A percentile compares a stretch with the other conserved stretches of the same genome.
These are phyloP conservation scores for Chunga burmeisteri DNA, from an alignment of 2,113 vertebrate genomes.

Conservation along the genomic window DNA sequence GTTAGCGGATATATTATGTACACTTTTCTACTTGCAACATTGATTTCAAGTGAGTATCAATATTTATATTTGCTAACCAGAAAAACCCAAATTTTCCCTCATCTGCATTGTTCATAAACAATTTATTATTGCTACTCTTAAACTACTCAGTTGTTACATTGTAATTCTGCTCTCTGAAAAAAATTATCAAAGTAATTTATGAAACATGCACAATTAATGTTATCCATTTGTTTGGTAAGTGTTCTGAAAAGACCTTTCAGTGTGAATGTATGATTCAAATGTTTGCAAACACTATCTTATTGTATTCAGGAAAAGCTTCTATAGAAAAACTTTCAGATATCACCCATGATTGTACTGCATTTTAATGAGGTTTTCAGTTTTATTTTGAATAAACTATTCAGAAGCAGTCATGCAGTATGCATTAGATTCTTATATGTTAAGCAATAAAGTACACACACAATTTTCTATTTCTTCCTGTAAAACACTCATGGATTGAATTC, in stretches of 20 bases:
- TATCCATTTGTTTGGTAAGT: neutral
- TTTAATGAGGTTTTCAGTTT: neutral
- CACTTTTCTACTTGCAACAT: neutral
- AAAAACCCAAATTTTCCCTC: neutral
- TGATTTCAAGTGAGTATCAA: neutral
- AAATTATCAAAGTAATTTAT: neutral
- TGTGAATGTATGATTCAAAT: neutral
- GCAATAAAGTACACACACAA: neutral
- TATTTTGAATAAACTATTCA: neutral
- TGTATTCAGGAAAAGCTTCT: neutral
- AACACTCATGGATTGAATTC: neutral
- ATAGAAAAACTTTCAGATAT: neutral
- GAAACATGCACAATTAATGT: neutral
- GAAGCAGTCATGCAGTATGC: neutral
- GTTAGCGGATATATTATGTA: neutral
- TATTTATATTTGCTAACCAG: neutral
- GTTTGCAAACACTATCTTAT: neutral
- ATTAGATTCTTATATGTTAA: neutral
- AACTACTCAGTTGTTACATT: neutral
- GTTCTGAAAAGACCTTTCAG: neutral
- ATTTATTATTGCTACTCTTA: neutral
- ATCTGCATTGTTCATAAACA: neutral
- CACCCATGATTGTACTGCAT: neutral
- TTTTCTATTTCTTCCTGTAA: neutral
- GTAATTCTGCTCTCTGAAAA: neutral